phyloP scores from a whole-genome alignment of 1,140 invertebrate species.

The Chelonus insularis region DNA sequence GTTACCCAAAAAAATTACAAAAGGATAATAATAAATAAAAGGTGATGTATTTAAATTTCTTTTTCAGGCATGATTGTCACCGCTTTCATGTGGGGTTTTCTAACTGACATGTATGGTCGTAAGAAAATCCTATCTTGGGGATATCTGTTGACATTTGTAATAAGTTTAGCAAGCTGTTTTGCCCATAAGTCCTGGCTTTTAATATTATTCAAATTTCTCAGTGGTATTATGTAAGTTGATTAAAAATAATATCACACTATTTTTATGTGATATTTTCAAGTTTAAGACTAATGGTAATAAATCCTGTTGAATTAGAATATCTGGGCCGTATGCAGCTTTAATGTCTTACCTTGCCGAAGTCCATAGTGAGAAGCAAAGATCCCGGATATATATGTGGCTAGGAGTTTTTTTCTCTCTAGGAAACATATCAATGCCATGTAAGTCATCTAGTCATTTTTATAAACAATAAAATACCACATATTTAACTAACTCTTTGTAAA shows the following conservation, averaged over 20 bases:
- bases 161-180: constrained; percentile 58
- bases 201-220: constrained; percentile 62
- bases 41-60: too few species aligned
- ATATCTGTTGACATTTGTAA: constrained; percentile 60
- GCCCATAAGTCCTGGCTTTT: constrained; percentile 62
- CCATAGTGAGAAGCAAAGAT: constrained; percentile 66
- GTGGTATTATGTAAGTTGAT: constrained; percentile 63
- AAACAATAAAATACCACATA: not conserved
- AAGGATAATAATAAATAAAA: not conserved
- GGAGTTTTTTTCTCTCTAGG: constrained; percentile 63
- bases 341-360: constrained; percentile 74
- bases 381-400: constrained; percentile 67
- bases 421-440: constrained; percentile 51
- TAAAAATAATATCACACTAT: constrained; percentile 18
- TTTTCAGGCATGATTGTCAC: constrained; percentile 63
- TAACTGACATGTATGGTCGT: constrained; percentile 71
- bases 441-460: not conserved
- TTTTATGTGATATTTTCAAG: too few species aligned
- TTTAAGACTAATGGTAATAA: not conserved
- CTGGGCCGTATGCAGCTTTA: constrained; percentile 73
- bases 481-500: not conserved
- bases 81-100: constrained; percentile 68
- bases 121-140: constrained; percentile 61
- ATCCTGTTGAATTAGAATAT: constrained; percentile 61
- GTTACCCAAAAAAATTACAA: too few species aligned